Evolutionary conservation across 2,113 vertebrate species (phyloP), one percentile per base, ranked within the genome.

Genomic region (Thamnophis sirtalis): DNA sequence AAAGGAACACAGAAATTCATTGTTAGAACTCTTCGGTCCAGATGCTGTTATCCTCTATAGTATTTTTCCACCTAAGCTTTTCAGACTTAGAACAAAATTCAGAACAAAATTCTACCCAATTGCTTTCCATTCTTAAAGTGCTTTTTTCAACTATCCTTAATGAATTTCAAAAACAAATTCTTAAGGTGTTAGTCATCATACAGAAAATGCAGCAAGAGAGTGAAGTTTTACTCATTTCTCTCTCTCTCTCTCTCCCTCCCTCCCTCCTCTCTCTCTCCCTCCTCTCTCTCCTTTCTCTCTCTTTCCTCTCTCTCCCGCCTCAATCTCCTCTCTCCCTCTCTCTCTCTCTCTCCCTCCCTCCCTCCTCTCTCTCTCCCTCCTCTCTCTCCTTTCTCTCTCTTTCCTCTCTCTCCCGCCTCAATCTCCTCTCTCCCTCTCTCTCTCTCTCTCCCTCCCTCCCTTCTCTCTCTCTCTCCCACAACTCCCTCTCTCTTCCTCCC

Each of bases 201-300:
- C 56, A 68, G 54, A 89, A 93, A 94, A 94, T 24, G 48, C 54
- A 93, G 87, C 49, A 95, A 95, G 91, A 91, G 90, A 89, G 15
- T 73, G n/a, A 38, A 15, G n/a, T 73, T 73, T 73, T 73, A 73
- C 15, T 93, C 85, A 53, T 22, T 43, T 3, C 26, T 11, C 73
- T 22, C 9, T 73, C n/a, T 73, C 63, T 73, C n/a, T 38, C 38
- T 5, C 68, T 38, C 15, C 60, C n/a, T 73, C n/a, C 13, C 63
- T 38, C n/a, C 26, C n/a, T n/a, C 4, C 73, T 22, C 9, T 73
- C n/a, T 73, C 63, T 73, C n/a, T 38, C 38, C 13, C 68, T 15
- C 60, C n/a, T 73, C n/a, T n/a, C 63, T 38, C n/a, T 73, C n/a
- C n/a, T n/a, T 43, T 3, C 26, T 11, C 73, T 22, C 9, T 73